Conservation (phyloP, 1,140 invertebrate genomes). For the Drosophila arizonae region DNA sequence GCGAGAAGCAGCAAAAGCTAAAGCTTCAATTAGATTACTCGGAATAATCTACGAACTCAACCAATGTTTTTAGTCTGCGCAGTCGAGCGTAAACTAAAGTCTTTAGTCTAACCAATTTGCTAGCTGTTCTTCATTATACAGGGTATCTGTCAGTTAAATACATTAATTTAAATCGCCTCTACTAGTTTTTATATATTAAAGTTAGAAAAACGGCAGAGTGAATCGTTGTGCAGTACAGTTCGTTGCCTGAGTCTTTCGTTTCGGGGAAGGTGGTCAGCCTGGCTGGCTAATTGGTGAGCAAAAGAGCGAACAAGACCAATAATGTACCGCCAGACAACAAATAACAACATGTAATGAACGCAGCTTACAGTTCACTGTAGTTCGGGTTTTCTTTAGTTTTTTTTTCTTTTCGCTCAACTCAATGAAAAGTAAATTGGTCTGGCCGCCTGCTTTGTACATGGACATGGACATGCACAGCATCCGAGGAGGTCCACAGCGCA, state of each 20-base stretch:
- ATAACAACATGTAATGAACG: slow-evolving; percentile 80
- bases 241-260: slow-evolving; percentile 61
- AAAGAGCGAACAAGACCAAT: slow-evolving; percentile 77
- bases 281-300: slow-evolving; percentile 73
- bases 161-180: neutral
- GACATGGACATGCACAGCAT: slow-evolving; percentile 63
- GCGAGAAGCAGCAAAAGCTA: too few relatives aligned
- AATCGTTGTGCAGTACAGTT: slow-evolving; percentile 26
- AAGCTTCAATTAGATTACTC: too few relatives aligned
- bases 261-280: slow-evolving; percentile 17
- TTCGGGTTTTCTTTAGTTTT: slow-evolving; percentile 16
- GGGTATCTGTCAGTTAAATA: neutral
- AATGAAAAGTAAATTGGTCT: slow-evolving; percentile 72
- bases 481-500: slow-evolving; percentile 28
- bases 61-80: too few relatives aligned
- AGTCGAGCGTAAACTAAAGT: too few relatives aligned
- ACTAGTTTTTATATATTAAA: neutral
- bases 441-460: slow-evolving; percentile 32
- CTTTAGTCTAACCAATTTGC: too few relatives aligned
- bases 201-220: slow-evolving; percentile 20
- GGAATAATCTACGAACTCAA: too few relatives aligned
- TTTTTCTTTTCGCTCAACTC: slow-evolving; percentile 31
- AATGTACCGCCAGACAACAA: slow-evolving; percentile 77
- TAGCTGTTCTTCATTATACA: neutral
- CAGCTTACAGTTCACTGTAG: slow-evolving; percentile 62